Evolutionary conservation across 1,140 invertebrate genomes (phyloP), one percentile per base, ranked within the genome.

Genomic region (Rhyacophila brunnea): DNA sequence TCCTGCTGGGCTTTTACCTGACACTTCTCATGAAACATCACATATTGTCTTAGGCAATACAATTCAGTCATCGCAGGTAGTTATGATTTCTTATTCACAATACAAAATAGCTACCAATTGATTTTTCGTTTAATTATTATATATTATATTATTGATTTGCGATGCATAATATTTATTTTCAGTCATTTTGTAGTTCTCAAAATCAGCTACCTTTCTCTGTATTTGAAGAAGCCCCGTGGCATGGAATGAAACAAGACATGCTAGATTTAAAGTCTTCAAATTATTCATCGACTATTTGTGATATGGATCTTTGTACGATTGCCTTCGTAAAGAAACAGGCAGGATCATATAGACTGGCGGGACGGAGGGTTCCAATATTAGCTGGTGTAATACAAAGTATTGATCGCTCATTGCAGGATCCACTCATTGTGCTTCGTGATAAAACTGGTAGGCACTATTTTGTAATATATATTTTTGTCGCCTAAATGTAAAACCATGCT

Each of bases 171-270:
- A 46, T 17, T 42, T 28, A 28, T 9, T 49, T 54, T 42, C 20
- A 63, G 61, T 47, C 18, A 51, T 56, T 32, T 28, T 47, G 28
- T 23, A 46, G 23, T 19, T 65, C 54, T n/a, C 59, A 61, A 48
- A 53, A 48, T 54, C 58, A 62, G 46, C 9, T 58, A 1, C 40
- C 45, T 6, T 13, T 35, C 15, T 52, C 54, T 10, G 20, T 62
- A 28, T 62, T 65, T 43, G 45, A 58, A 17, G 59, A 65, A 50
- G 55, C 23, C 6, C 59, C 59, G 6, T 65, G 63, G 63, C 32
- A 43, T 38, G 28, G 43, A 9, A 62, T 62, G 59, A 40, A 50
- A 35, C 45, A 54, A 7, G 63, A 65, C 28, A 1, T 54, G 9
- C n/a, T n/a, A n/a, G n/a, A n/a, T n/a, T n/a, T n/a, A 60, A 48